These are phyloP conservation scores for Speoplatyrhinus poulsoni DNA, from an alignment of 2,113 vertebrate genomes.

Conservation along the genomic window DNA sequence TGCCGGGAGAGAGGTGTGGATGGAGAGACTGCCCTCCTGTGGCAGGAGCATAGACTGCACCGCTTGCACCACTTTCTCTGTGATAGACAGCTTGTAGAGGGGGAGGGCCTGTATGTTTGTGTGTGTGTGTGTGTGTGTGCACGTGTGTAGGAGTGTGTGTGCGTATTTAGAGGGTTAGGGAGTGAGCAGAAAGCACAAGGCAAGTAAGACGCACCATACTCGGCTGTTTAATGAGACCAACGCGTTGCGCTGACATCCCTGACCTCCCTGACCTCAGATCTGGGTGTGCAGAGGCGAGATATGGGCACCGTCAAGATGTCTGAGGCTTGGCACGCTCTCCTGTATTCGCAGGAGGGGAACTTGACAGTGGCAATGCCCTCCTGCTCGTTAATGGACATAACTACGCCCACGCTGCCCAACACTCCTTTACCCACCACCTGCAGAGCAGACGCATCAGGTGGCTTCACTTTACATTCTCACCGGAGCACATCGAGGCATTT, in stretches of 20 bases:
- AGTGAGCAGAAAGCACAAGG: background rate
- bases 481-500: background rate
- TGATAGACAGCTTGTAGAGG: constrained; percentile 98
- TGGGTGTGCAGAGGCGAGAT: constrained; percentile 94
- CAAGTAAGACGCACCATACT: constrained; percentile 9
- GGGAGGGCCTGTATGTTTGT: constrained; percentile 85
- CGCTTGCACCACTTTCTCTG: constrained; percentile 98
- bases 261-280: constrained; percentile 86
- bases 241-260: background rate
- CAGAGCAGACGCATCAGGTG: constrained; percentile 3
- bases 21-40: constrained; percentile 98
- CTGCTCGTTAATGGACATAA: constrained; percentile 97
- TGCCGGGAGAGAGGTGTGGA: constrained; percentile 96
- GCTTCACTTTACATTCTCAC: background rate
- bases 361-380: constrained; percentile 97
- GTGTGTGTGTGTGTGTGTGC: background rate
- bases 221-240: background rate
- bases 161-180: background rate
- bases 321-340: constrained; percentile 91
- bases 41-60: constrained; percentile 99
- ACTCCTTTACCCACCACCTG: constrained; percentile 96
- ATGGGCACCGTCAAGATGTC: constrained; percentile 93
- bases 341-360: constrained; percentile 90
- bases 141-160: too few relatives aligned
- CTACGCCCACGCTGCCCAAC: constrained; percentile 89